Conservation (phyloP, 2,888 invertebrate genomes). For the Chydorus sphaericus region DNA sequence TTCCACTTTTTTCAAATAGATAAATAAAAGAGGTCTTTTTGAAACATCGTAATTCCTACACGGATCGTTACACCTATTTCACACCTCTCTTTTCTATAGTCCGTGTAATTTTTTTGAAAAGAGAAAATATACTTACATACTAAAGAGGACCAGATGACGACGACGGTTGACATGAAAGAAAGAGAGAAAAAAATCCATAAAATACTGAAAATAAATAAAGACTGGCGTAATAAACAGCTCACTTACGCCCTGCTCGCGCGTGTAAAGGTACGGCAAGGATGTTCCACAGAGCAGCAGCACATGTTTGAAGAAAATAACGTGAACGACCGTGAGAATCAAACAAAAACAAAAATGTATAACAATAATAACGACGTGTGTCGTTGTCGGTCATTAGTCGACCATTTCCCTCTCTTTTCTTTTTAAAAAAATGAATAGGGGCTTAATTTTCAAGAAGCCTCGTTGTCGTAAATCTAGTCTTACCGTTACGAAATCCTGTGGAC, state of each 20-base stretch:
- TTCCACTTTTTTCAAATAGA: too few species aligned
- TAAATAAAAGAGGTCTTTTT: too few species aligned
- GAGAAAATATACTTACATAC: constrained; percentile 1
- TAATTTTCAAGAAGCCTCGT: not conserved
- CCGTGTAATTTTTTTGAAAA: too few species aligned
- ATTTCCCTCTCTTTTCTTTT: not conserved
- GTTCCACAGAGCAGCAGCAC: not conserved
- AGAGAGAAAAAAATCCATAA: not conserved
- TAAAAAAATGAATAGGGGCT: not conserved
- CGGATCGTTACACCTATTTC: too few species aligned
- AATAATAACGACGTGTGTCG: constrained; percentile 2
- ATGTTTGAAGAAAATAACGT: not conserved
- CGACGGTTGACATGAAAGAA: not conserved
- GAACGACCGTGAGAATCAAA: too few species aligned
- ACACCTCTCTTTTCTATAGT: too few species aligned
- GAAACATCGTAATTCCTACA: too few species aligned
- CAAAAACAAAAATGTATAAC: not conserved
- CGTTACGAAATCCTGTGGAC: not conserved
- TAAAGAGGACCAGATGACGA: not conserved
- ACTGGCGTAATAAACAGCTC: constrained; percentile 1
- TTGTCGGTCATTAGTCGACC: constrained; percentile 4
- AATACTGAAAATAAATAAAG: not conserved
- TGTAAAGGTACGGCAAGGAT: not conserved
- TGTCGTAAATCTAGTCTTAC: not conserved
- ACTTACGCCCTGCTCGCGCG: constrained; percentile 1